A percentile compares a stretch with the other conserved stretches of the same genome.
Evolutionary conservation across 2,888 invertebrate genomes (phyloP).

Genomic region (Troides oblongomaculatus): DNA sequence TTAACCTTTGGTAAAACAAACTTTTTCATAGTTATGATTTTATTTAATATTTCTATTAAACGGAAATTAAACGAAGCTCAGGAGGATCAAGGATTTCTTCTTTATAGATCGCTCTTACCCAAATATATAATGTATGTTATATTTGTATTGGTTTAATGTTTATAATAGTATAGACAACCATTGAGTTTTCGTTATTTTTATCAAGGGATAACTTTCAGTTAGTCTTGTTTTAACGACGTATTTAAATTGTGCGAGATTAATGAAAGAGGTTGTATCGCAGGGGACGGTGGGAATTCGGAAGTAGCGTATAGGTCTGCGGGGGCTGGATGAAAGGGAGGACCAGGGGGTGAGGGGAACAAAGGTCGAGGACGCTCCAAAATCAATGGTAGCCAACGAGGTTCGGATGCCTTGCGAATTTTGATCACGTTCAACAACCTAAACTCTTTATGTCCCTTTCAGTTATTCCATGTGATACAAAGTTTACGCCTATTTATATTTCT

Average conservation of each 20-base stretch:
- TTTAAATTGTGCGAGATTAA: not conserved
- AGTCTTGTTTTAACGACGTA: not conserved
- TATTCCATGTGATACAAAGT: not conserved
- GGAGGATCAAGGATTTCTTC: too few relatives aligned
- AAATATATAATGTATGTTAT: not conserved
- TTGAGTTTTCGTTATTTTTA: too few relatives aligned
- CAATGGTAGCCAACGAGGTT: constrained; percentile 30
- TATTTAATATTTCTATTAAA: too few relatives aligned
- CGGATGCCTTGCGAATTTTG: not conserved
- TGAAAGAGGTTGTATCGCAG: constrained; percentile 2
- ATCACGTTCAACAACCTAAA: not conserved
- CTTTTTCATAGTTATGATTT: too few relatives aligned
- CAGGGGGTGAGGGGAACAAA: constrained; percentile 35
- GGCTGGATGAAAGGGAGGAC: not conserved
- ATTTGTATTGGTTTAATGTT: not conserved
- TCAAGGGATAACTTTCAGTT: not conserved
- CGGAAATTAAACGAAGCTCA: too few relatives aligned
- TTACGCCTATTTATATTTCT: not conserved
- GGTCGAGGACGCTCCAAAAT: constrained; percentile 40
- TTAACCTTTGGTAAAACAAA: too few relatives aligned
- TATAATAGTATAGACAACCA: too few relatives aligned
- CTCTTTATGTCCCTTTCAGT: not conserved
- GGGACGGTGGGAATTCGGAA: constrained; percentile 8
- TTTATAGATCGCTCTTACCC: too few relatives aligned
- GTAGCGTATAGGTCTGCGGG: constrained; percentile 5